These are phyloP conservation scores for Oligia fasciuncula DNA, from an alignment of 2,888 invertebrate genomes.

Conservation along the genomic window DNA sequence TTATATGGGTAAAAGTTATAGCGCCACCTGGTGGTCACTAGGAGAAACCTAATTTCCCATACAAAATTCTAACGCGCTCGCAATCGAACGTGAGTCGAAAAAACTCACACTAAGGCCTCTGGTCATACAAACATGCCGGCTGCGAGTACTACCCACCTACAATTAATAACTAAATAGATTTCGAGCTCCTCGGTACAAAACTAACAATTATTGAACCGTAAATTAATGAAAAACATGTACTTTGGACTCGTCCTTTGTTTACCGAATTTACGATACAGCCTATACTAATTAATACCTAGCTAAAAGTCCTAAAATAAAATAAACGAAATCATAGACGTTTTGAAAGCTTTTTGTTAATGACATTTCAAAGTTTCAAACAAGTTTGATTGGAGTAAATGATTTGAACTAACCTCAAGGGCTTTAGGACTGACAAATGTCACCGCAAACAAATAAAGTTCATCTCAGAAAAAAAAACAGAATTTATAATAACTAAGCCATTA, in stretches of 20 bases:
- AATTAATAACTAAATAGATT: not conserved
- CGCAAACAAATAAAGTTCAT: constrained; percentile 25
- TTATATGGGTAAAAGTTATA: too few species aligned
- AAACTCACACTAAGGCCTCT: not conserved
- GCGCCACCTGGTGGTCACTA: too few species aligned
- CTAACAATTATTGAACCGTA: not conserved
- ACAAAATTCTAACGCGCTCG: too few species aligned
- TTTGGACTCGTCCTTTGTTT: not conserved
- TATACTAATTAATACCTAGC: constrained; percentile 7
- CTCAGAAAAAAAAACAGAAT: not conserved
- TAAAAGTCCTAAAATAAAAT: constrained; percentile 55
- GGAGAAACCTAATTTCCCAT: too few species aligned
- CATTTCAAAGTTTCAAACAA: constrained; percentile 68
- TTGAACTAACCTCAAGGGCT: constrained; percentile 57
- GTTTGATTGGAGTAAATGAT: constrained; percentile 69
- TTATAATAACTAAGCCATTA: constrained; percentile 18
- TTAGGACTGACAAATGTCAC: constrained; percentile 40
- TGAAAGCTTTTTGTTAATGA: constrained; percentile 68
- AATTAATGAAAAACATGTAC: not conserved
- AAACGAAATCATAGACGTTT: constrained; percentile 58
- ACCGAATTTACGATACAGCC: not conserved
- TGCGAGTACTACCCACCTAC: not conserved
- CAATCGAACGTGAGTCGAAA: too few species aligned
- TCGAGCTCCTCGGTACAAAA: not conserved
- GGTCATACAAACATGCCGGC: not conserved